Base-by-base conservation (phyloP, 2,113 vertebrate species). In the Scartelaos histophorus region DNA sequence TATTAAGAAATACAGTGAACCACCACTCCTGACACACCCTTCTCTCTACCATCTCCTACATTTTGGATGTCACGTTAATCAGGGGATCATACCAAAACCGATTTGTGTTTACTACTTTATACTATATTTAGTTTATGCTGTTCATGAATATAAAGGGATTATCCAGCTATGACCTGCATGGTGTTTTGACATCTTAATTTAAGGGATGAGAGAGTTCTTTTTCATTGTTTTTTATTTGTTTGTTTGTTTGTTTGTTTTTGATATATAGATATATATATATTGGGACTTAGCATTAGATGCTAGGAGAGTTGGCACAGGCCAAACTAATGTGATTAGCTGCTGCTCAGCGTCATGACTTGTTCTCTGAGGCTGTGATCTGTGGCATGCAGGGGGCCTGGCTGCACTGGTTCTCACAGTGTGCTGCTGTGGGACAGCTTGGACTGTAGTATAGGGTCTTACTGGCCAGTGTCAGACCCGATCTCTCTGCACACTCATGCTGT, bases 321-420 rank as follows among this genome's bases (percentile, higher is more conserved):
- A 7, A 62, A 75, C 77, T 85, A 81, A 89, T 84, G 73, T 68
- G 75, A 86, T 88, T 82, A 87, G 35, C 54, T 65, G 34, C 64
- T 19, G 58, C 74, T 75, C 82, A 75, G 78, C 57, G 3, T 82
- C 71, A 77, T 62, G 73, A 67, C 69, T 43, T 51, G 84, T 82
- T 77, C 70, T 67, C 69, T 75, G 72, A 66, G 25, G 70, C 73
- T 46, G 75, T 76, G 77, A 84, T 82, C 76, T 71, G 61, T 82
- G 73, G 38, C 34, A 17, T 17, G 64, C 22, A 1, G 47, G 43
- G 29, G 65, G 57, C 45, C 62, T 22, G 51, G 71, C 0, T 7
- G 53, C 22, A 71, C 58, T 47, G 35, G 66, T 74, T 69, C 65
- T 71, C 34, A 7, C 3, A 16, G 11, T 71, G 21, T 9, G 51